Percentiles rank a stretch among this genome's conserved stretches.
Evolutionary conservation across 1,140 invertebrate genomes (phyloP).

Genomic region (Lamellibrachia luymesi): DNA sequence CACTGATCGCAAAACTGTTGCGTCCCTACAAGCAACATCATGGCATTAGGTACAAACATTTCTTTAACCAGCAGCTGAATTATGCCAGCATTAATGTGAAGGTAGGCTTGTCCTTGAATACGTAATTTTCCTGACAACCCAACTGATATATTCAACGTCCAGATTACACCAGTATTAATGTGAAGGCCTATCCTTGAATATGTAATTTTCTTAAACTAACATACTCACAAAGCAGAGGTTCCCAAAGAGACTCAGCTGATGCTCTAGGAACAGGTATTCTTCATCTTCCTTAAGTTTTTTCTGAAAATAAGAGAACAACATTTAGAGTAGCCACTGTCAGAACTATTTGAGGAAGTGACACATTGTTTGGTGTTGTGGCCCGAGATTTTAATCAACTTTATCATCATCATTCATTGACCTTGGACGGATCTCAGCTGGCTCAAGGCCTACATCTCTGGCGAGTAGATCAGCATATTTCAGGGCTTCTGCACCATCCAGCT

Average conservation of each 20-base stretch:
- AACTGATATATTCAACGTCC: not conserved
- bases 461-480: not conserved
- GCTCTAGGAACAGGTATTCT: slow-evolving; percentile 47
- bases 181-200: not conserved
- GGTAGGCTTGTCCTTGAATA: too few relatives aligned
- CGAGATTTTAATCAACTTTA: not conserved
- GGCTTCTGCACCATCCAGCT: too few relatives aligned
- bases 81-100: too few relatives aligned
- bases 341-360: slow-evolving; percentile 4
- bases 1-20: slow-evolving; percentile 49
- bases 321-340: not conserved
- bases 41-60: too few relatives aligned
- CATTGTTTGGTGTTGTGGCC: not conserved
- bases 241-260: slow-evolving; percentile 51
- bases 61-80: too few relatives aligned
- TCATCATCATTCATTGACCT: not conserved
- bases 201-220: not conserved
- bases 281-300: slow-evolving; percentile 32
- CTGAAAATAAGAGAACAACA: slow-evolving; percentile 18
- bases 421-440: not conserved
- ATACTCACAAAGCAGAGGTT: slow-evolving; percentile 48
- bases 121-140: not conserved
- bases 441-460: too few relatives aligned
- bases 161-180: not conserved
- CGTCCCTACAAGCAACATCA: slow-evolving; percentile 41